Base-by-base conservation (phyloP, 2,888 invertebrate species). In the Spodoptera exigua region DNA sequence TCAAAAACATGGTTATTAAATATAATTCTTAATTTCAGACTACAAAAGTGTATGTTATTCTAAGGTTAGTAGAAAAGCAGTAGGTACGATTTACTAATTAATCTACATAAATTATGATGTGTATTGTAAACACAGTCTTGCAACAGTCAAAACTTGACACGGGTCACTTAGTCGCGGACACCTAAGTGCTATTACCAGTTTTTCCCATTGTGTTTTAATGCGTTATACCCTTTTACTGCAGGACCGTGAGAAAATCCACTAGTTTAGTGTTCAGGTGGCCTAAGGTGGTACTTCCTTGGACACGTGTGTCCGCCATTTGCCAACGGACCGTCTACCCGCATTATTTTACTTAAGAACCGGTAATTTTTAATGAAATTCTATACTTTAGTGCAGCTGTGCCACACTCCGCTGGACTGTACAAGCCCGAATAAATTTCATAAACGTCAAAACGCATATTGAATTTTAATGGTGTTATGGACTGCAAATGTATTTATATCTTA, bases 351-450 rank as follows among this genome's bases (percentile, higher is more conserved):
- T 79, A 67, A 85, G 86, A 89, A 91, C 91, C 91, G 90, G 91
- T 90, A 88, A 86, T 85, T 87, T 73, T 89, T 92, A 91, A 92
- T 92, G 91, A 87, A 89, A 92, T 92, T 90, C 90, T 88, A 90
- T 83, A 90, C 85, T 86, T 82, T 82, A 83, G 70, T 85, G 90
- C 92, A 92, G 92, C 92, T 92, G 92, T 86, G 88, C 85, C 80
- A 86, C 89, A 85, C 87, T 85, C 82, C 80, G 85, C 74, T 87
- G 85, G 81, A 77, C 82, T 85, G 65, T 72, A 51, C 61, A 78
- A 78, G 82, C 76, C 76, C 80, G 82, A 89, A 90, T 89, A 86
- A 85, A 88, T 87, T 87, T 86, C 75, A 83, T 85, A 82, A 73
- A 76, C 76, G 79, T 80, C 82, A 81, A 84, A 87, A 86, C 82